These are phyloP conservation scores for Nasonia longicornis DNA, from an alignment of 1,140 invertebrate species.

Conservation along the genomic window DNA sequence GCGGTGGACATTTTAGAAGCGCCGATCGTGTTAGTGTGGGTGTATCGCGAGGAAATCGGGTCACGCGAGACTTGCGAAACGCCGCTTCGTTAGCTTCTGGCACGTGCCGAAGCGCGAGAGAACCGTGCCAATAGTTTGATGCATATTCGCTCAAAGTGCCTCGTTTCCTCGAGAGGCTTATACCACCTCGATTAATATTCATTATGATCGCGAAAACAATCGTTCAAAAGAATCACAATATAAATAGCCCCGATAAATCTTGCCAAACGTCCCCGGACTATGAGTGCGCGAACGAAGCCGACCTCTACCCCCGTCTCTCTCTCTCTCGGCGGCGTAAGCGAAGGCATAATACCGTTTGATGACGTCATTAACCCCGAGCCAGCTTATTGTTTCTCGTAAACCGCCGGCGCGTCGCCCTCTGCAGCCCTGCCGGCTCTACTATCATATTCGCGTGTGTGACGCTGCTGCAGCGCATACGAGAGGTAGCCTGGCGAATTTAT, in stretches of 20 bases:
- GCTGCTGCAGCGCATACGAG: neutral
- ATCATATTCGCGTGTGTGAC: neutral
- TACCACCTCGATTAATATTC: neutral
- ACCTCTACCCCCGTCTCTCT: slow-evolving; percentile 43
- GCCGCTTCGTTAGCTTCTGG: slow-evolving; percentile 13
- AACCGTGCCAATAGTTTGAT: slow-evolving; percentile 18
- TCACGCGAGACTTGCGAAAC: neutral
- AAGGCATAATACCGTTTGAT: slow-evolving; percentile 56
- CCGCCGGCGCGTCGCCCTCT: slow-evolving; percentile 30
- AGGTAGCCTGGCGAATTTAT: neutral
- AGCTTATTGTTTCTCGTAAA: slow-evolving; percentile 61
- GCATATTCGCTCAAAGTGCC: neutral
- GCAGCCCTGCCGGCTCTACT: neutral
- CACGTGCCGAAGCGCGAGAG: slow-evolving; percentile 9
- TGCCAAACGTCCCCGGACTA: neutral
- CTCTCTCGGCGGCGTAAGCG: slow-evolving; percentile 15
- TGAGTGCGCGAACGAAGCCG: slow-evolving; percentile 29
- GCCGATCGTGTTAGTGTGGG: neutral
- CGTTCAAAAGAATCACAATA: neutral
- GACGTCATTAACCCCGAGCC: slow-evolving; percentile 56
- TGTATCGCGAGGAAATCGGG: neutral
- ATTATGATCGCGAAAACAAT: slow-evolving; percentile 9
- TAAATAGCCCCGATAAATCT: slow-evolving; percentile 9
- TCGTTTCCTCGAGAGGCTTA: neutral
- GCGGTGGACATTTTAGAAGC: too few relatives aligned